Percentiles rank a stretch among this genome's conserved stretches.
Conservation (phyloP, 1,140 invertebrate species). For the Ectropis grisescens region DNA sequence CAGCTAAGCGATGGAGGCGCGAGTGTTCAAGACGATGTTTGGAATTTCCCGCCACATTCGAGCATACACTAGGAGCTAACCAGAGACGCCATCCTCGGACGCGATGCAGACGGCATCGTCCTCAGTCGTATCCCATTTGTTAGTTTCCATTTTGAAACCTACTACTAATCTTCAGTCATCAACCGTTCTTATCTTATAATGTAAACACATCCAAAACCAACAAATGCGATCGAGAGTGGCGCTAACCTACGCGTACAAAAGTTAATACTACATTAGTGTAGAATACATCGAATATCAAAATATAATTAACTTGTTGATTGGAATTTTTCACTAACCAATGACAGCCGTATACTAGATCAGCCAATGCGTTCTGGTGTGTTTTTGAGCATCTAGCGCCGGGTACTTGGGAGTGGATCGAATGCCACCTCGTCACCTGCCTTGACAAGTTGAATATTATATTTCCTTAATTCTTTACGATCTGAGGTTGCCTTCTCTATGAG, state of each 20-base stretch:
- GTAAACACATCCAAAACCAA: constrained; percentile 24
- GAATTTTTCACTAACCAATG: constrained; percentile 67
- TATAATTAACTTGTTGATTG: constrained; percentile 66
- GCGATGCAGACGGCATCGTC: too few relatives aligned
- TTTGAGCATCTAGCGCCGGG: constrained; percentile 49
- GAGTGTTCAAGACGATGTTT: too few relatives aligned
- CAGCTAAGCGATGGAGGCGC: too few relatives aligned
- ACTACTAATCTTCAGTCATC: too few relatives aligned
- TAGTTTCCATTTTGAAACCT: constrained; percentile 14
- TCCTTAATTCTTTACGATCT: too few relatives aligned
- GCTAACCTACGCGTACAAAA: constrained; percentile 47
- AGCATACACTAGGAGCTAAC: too few relatives aligned
- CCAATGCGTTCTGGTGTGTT: constrained; percentile 55
- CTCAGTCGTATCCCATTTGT: too few relatives aligned
- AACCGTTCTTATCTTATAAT: too few relatives aligned
- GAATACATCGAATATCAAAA: constrained; percentile 69
- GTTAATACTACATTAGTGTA: constrained; percentile 60
- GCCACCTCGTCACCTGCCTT: constrained; percentile 20
- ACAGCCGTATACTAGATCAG: constrained; percentile 69
- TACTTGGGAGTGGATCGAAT: constrained; percentile 28
- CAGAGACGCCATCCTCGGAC: too few relatives aligned
- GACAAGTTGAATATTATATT: too few relatives aligned
- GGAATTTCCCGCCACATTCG: too few relatives aligned
- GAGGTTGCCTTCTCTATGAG: too few relatives aligned
- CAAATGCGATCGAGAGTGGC: constrained; percentile 47